Base-by-base conservation (phyloP, 1,140 invertebrate genomes). In the Diabrotica virgifera region DNA sequence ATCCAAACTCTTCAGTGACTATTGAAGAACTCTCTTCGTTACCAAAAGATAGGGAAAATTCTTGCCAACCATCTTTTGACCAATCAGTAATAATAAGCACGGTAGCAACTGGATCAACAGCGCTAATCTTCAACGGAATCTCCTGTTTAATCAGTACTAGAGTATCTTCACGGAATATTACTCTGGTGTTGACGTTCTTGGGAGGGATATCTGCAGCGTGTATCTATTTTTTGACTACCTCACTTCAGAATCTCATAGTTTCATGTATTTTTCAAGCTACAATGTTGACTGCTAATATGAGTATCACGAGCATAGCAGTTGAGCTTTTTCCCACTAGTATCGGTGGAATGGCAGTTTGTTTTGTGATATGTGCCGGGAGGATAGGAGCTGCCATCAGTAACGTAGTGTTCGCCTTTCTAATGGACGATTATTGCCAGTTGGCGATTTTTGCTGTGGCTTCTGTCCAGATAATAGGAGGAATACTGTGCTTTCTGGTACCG, bases 221-320 rank as follows among this genome's bases (percentile, higher is more conserved):
- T 5, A 82, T 86, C 55, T 85, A 84, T 67, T 83, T 82, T 63
- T 74, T 85, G 5, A 76, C 67, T 12, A 81, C 81, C 5, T 77
- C 83, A 8, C 64, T 77, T 8, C 79, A 82, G 64, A 82, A 85
- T 67, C 71, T 87, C 5, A 66, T 83, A 3, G 75, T 83, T 9
- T 78, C 82, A 8, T 84, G 83, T 62, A 64, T 85, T 24, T 87
- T 86, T 69, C 84, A 84, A 62, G 66, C 84, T 5, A 76, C 78
- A 11, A 82, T 84, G 72, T 80, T 83, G 10, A 85, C 84, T 37
- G 83, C 80, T 5, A 86, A 86, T 74, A 82, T 85, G 62, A 81
- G 83, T 5, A 73, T 85, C 6, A 80, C 82, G 37, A 80, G 84
- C 66, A 74, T 86, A 12, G 79, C 82, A 8, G 82, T 85, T 36